Evolutionary conservation across 2,888 invertebrate genomes (phyloP).

Genomic region (Limenitis arthemis): DNA sequence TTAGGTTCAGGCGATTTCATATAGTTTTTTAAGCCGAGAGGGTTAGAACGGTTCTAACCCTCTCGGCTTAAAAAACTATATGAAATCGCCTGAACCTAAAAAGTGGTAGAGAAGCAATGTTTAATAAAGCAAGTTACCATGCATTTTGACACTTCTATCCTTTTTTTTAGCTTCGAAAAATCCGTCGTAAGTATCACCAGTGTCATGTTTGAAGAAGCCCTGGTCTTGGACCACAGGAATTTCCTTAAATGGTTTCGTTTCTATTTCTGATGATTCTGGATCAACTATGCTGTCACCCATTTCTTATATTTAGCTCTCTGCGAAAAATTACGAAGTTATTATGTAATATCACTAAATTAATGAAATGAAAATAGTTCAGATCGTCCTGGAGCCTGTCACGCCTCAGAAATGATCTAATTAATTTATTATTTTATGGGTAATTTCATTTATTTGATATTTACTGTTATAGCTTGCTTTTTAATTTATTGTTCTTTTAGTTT

Average conservation of each 20-base stretch:
- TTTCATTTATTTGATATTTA: background rate
- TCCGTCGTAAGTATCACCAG: conserved; percentile 73
- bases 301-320: conserved; percentile 1
- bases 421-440: conserved; percentile 14
- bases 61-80: too few relatives aligned
- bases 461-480: background rate
- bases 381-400: too few relatives aligned
- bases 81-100: too few relatives aligned
- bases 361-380: too few relatives aligned
- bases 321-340: background rate
- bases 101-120: background rate
- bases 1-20: too few relatives aligned
- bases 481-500: background rate
- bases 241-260: conserved; percentile 38
- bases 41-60: too few relatives aligned
- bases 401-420: too few relatives aligned
- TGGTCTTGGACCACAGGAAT: conserved; percentile 42
- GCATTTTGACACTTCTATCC: conserved; percentile 52
- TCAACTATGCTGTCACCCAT: conserved; percentile 33
- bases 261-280: conserved; percentile 26
- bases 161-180: conserved; percentile 69
- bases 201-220: conserved; percentile 62
- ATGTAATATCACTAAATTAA: too few relatives aligned
- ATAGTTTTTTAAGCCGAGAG: too few relatives aligned
- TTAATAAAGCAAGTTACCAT: conserved; percentile 41